Conservation (phyloP, 2,797 vertebrate species). For the Aythya fuligula region DNA sequence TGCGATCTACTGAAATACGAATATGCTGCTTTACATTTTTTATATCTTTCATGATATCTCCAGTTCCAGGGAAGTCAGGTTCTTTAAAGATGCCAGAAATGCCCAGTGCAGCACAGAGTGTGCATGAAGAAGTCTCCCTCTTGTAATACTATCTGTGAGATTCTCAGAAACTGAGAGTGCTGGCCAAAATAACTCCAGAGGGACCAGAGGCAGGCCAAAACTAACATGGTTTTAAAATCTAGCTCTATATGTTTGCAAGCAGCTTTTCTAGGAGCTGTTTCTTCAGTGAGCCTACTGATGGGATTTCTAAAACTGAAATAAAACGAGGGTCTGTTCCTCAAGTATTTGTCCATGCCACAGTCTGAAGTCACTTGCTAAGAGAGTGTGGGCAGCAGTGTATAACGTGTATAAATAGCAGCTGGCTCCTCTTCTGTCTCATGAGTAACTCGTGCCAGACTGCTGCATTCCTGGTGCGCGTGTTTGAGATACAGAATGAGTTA, state of each 20-base stretch:
- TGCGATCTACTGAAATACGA: background rate
- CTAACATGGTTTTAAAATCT: background rate
- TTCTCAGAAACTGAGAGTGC: conserved; percentile 29
- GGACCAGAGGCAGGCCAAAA: conserved; percentile 3
- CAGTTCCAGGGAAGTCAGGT: background rate
- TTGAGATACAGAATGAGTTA: conserved; percentile 16
- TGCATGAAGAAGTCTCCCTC: conserved; percentile 20
- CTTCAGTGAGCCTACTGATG: background rate
- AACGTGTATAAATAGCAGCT: background rate
- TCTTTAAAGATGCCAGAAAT: background rate
- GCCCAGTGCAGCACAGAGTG: background rate
- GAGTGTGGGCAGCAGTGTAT: background rate
- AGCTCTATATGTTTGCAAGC: background rate
- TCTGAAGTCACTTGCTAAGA: conserved; percentile 56
- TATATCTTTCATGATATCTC: background rate
- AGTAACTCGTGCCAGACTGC: background rate
- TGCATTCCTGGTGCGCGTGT: background rate
- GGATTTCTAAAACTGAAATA: conserved; percentile 50
- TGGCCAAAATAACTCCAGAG: conserved; percentile 43
- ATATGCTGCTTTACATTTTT: background rate
- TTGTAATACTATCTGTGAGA: conserved; percentile 31
- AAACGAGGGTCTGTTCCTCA: conserved; percentile 16
- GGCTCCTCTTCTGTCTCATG: background rate
- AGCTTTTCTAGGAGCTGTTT: conserved; percentile 27
- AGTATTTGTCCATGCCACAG: background rate